phyloP scores from a whole-genome alignment of 2,113 vertebrate genomes.

The Xenopus tropicalis region DNA sequence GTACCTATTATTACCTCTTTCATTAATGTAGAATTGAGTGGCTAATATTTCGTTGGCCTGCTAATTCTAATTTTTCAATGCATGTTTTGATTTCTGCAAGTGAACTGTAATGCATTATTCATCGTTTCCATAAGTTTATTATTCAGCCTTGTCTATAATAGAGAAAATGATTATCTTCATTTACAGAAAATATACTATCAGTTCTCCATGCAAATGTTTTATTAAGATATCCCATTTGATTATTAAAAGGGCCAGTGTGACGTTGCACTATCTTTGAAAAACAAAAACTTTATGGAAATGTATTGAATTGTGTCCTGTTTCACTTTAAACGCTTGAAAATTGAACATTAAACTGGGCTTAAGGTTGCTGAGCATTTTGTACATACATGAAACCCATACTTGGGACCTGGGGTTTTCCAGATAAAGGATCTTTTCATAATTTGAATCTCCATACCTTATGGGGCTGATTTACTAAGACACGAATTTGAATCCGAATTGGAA shows the following conservation, averaged over 20 bases:
- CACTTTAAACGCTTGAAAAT: too few species aligned
- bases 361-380: too few species aligned
- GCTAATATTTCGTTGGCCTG: conserved; percentile 24
- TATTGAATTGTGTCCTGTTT: too few species aligned
- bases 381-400: too few species aligned
- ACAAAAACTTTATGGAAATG: too few species aligned
- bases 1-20: neutral
- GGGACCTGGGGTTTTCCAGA: too few species aligned
- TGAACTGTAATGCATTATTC: conserved; percentile 34
- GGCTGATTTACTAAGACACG: too few species aligned
- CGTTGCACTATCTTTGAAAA: too few species aligned
- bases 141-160: conserved; percentile 35
- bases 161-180: conserved; percentile 34
- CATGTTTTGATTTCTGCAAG: conserved; percentile 28
- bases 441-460: too few species aligned
- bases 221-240: conserved; percentile 13
- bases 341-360: too few species aligned
- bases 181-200: conserved; percentile 31
- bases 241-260: neutral
- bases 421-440: too few species aligned
- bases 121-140: conserved; percentile 21
- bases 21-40: conserved; percentile 11
- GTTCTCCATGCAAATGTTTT: conserved; percentile 35
- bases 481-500: too few species aligned
- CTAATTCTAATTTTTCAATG: conserved; percentile 33